phyloP scores from a whole-genome alignment of 2,113 vertebrate species.

The Grallaria varia region DNA sequence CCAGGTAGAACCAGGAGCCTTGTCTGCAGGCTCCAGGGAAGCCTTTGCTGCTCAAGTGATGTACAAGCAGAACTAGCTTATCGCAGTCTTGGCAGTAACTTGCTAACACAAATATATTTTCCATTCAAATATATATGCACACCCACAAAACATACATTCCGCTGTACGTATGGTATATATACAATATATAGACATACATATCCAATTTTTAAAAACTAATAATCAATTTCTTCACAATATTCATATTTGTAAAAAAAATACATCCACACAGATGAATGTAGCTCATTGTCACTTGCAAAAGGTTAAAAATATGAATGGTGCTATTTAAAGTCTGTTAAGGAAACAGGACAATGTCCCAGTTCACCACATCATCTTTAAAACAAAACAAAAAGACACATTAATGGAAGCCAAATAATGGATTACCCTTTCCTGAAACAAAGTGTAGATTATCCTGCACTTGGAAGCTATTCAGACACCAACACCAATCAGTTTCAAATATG shows the following conservation, averaged over 20 bases:
- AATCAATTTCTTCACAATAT: neutral
- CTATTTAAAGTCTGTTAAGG: neutral
- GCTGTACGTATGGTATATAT: neutral
- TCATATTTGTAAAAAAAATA: neutral
- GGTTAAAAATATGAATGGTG: neutral
- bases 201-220: neutral
- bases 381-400: neutral
- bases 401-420: neutral
- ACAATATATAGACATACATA: neutral
- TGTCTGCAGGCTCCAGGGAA: neutral
- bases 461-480: neutral
- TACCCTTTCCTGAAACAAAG: neutral
- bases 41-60: neutral
- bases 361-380: neutral
- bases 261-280: neutral
- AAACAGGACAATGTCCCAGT: neutral
- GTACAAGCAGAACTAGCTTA: neutral
- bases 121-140: neutral
- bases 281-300: neutral
- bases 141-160: neutral
- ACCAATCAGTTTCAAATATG: neutral
- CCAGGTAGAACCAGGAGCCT: neutral
- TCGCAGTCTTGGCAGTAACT: neutral
- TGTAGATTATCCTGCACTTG: neutral
- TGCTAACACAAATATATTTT: neutral